phyloP scores from a whole-genome alignment of 2,888 invertebrate genomes.

The Tetropium fuscum region DNA sequence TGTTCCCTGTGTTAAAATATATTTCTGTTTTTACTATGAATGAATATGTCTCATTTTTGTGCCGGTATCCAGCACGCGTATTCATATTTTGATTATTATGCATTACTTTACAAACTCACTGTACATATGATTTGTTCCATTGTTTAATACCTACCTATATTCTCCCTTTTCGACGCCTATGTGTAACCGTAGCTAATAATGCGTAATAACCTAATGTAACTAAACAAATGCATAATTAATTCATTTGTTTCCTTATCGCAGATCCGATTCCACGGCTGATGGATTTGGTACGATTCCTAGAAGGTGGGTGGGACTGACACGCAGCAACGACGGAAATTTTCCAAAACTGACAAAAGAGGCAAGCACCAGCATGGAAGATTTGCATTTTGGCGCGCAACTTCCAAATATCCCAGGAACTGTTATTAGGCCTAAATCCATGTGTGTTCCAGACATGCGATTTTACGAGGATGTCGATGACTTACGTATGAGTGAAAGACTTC shows the following conservation, averaged over 20 bases:
- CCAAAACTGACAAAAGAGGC: constrained; percentile 65
- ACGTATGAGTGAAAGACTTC: constrained; percentile 29
- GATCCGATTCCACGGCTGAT: constrained; percentile 49
- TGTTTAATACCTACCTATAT: background rate
- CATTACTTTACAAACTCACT: background rate
- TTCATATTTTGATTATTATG: no score
- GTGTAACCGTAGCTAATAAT: constrained; percentile 2
- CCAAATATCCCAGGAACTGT: constrained; percentile 67
- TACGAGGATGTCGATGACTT: constrained; percentile 37
- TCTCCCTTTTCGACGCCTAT: constrained; percentile 1
- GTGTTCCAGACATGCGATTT: constrained; percentile 54
- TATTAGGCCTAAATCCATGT: constrained; percentile 66
- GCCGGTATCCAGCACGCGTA: no score
- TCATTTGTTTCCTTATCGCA: constrained; percentile 31
- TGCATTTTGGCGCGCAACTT: constrained; percentile 43
- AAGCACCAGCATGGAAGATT: constrained; percentile 69
- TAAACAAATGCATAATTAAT: constrained; percentile 10
- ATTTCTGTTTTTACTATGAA: no score
- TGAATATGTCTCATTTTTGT: no score
- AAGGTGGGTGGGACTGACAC: constrained; percentile 56
- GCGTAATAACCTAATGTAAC: background rate
- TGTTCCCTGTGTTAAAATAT: no score
- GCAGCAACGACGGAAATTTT: constrained; percentile 39
- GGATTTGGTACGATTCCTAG: constrained; percentile 56
- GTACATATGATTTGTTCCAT: background rate